Percentiles rank a stretch among this genome's conserved stretches.
Evolutionary conservation across 2,888 invertebrate genomes (phyloP).

Genomic region (Crioceris asparagi): DNA sequence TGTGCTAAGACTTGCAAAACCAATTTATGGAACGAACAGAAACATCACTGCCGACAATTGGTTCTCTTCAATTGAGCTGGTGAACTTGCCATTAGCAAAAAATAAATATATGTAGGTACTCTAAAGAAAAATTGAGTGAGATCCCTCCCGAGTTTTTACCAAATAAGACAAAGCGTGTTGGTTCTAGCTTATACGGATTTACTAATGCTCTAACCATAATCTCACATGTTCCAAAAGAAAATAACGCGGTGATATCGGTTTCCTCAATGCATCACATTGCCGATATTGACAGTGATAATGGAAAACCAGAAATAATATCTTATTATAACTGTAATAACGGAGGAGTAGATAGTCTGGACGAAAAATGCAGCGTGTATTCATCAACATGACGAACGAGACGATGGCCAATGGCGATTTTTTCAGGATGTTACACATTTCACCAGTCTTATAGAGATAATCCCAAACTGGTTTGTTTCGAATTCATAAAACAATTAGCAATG

Average conservation of each 20-base stretch:
- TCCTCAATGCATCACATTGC: slow-evolving; percentile 14
- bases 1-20: slow-evolving; percentile 12
- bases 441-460: too few species aligned
- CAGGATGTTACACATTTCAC: too few species aligned
- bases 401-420: too few species aligned
- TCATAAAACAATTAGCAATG: too few species aligned
- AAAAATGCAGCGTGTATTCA: too few species aligned
- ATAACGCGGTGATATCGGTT: slow-evolving; percentile 17
- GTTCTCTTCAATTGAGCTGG: slow-evolving; percentile 15
- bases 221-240: slow-evolving; percentile 14
- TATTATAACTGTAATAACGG: slow-evolving; percentile 21
- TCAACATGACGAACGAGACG: too few species aligned
- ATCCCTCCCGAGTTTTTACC: slow-evolving; percentile 21
- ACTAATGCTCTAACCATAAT: slow-evolving; percentile 8
- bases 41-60: slow-evolving; percentile 21
- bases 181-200: slow-evolving; percentile 17
- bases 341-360: slow-evolving; percentile 25
- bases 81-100: slow-evolving; percentile 13
- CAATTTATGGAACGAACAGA: slow-evolving; percentile 16
- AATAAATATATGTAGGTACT: slow-evolving; percentile 13
- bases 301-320: slow-evolving; percentile 18
- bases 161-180: slow-evolving; percentile 10
- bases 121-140: slow-evolving; percentile 19
- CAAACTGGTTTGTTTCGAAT: too few species aligned
- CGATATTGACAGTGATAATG: slow-evolving; percentile 6